Evolutionary conservation across 2,113 vertebrate genomes (phyloP).

Genomic region (Calyptommatus sinebrachiatus): DNA sequence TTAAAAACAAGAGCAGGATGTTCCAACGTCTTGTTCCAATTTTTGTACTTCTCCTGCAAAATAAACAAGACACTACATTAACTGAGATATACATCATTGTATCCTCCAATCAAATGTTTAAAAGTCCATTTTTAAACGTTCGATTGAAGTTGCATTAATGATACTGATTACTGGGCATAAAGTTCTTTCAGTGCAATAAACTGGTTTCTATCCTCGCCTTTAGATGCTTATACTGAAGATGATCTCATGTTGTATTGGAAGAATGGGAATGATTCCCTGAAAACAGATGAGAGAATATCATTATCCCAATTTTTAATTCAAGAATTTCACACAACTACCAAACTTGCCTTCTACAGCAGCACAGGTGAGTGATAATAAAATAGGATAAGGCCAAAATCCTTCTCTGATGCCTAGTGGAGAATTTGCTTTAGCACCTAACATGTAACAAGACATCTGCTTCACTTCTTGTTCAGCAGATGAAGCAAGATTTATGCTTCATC

Average conservation of each 20-base stretch:
- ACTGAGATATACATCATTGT: too few species aligned
- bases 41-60: too few species aligned
- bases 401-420: background rate
- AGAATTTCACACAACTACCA: slow-evolving; percentile 96
- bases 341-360: slow-evolving; percentile 97
- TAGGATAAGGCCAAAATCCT: background rate
- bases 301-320: slow-evolving; percentile 98
- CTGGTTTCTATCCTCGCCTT: background rate
- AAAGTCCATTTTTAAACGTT: too few species aligned
- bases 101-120: too few species aligned
- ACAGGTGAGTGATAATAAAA: slow-evolving; percentile 77
- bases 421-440: background rate
- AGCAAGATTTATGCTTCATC: too few species aligned
- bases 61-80: too few species aligned
- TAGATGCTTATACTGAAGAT: slow-evolving; percentile 97
- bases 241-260: slow-evolving; percentile 99
- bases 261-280: slow-evolving; percentile 94
- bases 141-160: background rate
- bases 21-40: too few species aligned
- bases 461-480: background rate
- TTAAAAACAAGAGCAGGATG: too few species aligned
- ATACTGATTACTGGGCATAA: background rate
- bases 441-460: background rate
- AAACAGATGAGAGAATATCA: slow-evolving; percentile 95
- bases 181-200: background rate